Evolutionary conservation across 2,113 vertebrate genomes (phyloP).

Genomic region (Tyto alba): DNA sequence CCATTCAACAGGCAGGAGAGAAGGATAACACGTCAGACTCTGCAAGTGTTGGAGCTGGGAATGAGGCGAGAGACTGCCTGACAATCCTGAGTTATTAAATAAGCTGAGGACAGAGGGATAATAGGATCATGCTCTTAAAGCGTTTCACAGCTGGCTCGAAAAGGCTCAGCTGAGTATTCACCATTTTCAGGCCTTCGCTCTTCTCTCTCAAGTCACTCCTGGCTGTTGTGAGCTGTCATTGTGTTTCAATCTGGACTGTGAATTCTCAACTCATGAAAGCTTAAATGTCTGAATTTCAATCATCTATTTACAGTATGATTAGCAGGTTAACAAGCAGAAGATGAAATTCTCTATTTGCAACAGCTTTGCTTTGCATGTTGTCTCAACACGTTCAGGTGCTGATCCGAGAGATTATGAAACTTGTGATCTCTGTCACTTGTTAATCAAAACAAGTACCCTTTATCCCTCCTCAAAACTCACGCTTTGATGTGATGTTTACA

Average conservation of each 20-base stretch:
- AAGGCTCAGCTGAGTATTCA: neutral
- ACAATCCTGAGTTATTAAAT: neutral
- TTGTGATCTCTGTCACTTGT: neutral
- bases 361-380: neutral
- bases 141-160: neutral
- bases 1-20: neutral
- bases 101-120: neutral
- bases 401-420: neutral
- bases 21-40: neutral
- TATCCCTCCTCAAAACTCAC: neutral
- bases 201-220: neutral
- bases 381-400: neutral
- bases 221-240: neutral
- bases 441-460: neutral
- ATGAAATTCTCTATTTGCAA: neutral
- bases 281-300: neutral
- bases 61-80: neutral
- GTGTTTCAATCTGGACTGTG: neutral
- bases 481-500: neutral
- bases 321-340: neutral
- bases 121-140: neutral
- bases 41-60: neutral
- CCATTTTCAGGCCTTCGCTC: neutral
- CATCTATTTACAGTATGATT: neutral
- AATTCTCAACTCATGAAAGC: neutral